These are phyloP conservation scores for Rhinichthys osculus DNA, from an alignment of 2,797 vertebrate genomes.

Conservation along the genomic window DNA sequence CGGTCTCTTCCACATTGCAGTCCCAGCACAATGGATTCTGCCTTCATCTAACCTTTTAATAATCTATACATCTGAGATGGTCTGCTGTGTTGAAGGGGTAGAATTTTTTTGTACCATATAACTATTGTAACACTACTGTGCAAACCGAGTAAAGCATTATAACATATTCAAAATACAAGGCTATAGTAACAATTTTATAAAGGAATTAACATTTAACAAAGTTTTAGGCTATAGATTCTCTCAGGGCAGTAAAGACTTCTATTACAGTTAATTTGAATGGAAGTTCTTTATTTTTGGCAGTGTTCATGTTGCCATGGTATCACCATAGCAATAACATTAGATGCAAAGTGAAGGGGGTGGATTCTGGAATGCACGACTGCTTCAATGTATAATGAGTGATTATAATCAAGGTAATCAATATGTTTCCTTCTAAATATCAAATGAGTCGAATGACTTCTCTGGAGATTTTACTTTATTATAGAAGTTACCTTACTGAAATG, in stretches of 20 bases:
- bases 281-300: slow-evolving; percentile 26
- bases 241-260: not conserved
- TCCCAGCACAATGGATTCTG: slow-evolving; percentile 4
- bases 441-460: no score
- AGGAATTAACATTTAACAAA: slow-evolving; percentile 25
- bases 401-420: no score
- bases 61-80: slow-evolving; percentile 17
- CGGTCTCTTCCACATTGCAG: slow-evolving; percentile 48
- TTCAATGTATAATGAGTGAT: no score
- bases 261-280: slow-evolving; percentile 34
- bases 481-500: no score
- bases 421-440: no score
- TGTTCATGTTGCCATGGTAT: slow-evolving; percentile 39
- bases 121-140: not conserved
- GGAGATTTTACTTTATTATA: no score
- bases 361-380: no score
- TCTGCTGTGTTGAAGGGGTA: not conserved
- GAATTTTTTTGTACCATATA: not conserved
- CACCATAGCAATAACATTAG: slow-evolving; percentile 18
- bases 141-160: not conserved
- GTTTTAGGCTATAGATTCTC: not conserved
- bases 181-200: not conserved
- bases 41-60: slow-evolving; percentile 42
- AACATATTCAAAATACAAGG: not conserved
- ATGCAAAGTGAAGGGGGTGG: not conserved